These are phyloP conservation scores for Deilephila elpenor DNA, from an alignment of 2,888 invertebrate genomes.

Conservation along the genomic window DNA sequence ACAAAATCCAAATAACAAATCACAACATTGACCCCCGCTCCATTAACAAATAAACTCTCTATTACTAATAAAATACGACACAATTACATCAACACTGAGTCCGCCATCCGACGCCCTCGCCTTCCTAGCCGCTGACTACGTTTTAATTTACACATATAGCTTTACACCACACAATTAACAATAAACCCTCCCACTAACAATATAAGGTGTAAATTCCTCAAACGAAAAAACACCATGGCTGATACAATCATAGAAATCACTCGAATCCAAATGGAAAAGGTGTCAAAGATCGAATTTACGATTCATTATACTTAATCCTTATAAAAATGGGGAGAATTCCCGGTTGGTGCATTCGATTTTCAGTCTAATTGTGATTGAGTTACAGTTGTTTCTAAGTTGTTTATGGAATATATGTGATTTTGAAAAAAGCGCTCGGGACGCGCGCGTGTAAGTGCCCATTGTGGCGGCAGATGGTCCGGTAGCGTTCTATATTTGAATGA, in stretches of 20 bases:
- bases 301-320: slow-evolving; percentile 84
- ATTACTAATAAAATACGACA: slow-evolving; percentile 63
- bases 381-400: slow-evolving; percentile 35
- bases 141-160: slow-evolving; percentile 69
- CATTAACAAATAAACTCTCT: slow-evolving; percentile 66
- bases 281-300: slow-evolving; percentile 85
- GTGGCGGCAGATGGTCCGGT: slow-evolving; percentile 79
- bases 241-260: slow-evolving; percentile 76
- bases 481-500: slow-evolving; percentile 30
- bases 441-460: slow-evolving; percentile 79
- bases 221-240: slow-evolving; percentile 33
- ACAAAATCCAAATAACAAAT: slow-evolving; percentile 41
- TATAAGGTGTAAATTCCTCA: slow-evolving; percentile 41
- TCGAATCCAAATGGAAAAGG: slow-evolving; percentile 82
- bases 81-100: slow-evolving; percentile 69
- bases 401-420: slow-evolving; percentile 58
- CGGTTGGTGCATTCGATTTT: slow-evolving; percentile 35
- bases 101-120: slow-evolving; percentile 43
- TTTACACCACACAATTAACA: slow-evolving; percentile 26
- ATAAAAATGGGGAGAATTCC: slow-evolving; percentile 66
- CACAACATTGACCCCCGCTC: slow-evolving; percentile 48
- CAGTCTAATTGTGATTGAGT: slow-evolving; percentile 30
- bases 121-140: slow-evolving; percentile 61
- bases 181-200: slow-evolving; percentile 37
- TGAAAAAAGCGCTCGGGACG: slow-evolving; percentile 74